phyloP scores from a whole-genome alignment of 2,113 vertebrate genomes.

The Muntiacus reevesi region DNA sequence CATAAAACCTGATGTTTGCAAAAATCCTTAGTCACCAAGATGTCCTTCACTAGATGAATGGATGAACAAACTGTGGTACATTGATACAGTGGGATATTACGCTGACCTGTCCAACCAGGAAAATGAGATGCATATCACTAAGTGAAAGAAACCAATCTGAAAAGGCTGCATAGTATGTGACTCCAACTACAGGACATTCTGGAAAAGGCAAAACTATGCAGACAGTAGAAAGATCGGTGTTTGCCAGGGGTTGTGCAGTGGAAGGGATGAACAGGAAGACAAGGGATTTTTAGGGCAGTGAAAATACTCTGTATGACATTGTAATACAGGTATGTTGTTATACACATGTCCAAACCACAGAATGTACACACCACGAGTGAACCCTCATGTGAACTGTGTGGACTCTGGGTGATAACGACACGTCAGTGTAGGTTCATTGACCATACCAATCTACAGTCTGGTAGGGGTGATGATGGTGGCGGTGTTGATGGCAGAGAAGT shows the following conservation, averaged over 20 bases:
- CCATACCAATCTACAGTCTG: fast-evolving
- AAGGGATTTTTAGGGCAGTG: neutral
- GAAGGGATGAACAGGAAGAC: neutral
- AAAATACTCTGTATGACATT: neutral
- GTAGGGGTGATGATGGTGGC: neutral
- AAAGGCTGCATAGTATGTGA: fast-evolving
- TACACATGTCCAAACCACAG: neutral
- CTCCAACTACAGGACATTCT: neutral
- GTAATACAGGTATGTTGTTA: fast-evolving
- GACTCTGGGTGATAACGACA: neutral
- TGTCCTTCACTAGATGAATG: fast-evolving
- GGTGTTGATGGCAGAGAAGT: neutral
- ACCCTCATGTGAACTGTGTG: neutral
- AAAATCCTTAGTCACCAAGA: neutral
- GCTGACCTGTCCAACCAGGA: fast-evolving
- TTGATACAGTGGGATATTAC: fast-evolving
- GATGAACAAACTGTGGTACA: neutral
- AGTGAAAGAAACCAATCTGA: neutral
- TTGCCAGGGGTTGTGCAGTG: neutral
- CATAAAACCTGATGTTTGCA: neutral
- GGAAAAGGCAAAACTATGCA: neutral
- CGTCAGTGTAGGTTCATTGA: fast-evolving
- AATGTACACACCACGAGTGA: fast-evolving
- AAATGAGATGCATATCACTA: fast-evolving
- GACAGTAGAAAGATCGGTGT: neutral